Percentiles rank a stretch among this genome's conserved stretches.
phyloP scores from a whole-genome alignment of 2,888 invertebrate species.

The Mythimna lalbum region DNA sequence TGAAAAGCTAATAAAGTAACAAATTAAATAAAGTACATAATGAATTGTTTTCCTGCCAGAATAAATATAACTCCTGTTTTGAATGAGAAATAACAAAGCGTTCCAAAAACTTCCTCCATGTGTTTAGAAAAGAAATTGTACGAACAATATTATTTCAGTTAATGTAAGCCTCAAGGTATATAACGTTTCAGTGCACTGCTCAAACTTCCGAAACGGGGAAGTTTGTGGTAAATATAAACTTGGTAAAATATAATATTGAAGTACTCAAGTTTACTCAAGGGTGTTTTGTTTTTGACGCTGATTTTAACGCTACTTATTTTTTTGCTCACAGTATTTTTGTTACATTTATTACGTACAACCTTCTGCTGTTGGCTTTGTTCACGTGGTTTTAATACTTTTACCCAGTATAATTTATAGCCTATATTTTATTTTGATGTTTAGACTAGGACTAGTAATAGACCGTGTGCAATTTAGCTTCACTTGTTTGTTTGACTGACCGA shows the following conservation, averaged over 20 bases:
- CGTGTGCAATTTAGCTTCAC: too few relatives aligned
- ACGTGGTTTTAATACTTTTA: too few relatives aligned
- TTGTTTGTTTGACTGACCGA: too few relatives aligned
- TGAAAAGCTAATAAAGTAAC: neutral
- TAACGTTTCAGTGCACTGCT: constrained; percentile 38
- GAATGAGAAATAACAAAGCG: constrained; percentile 12
- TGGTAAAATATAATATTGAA: constrained; percentile 30
- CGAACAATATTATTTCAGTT: constrained; percentile 33
- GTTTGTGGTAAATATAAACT: constrained; percentile 22
- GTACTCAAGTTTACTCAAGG: neutral
- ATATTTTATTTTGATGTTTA: too few relatives aligned
- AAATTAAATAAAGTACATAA: neutral
- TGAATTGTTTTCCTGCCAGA: neutral
- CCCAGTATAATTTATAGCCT: too few relatives aligned
- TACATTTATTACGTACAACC: neutral
- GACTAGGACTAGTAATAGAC: too few relatives aligned
- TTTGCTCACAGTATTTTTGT: neutral
- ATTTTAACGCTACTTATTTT: constrained; percentile 12
- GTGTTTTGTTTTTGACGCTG: constrained; percentile 23
- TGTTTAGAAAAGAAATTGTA: constrained; percentile 20
- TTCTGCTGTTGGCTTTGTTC: too few relatives aligned
- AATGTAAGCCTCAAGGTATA: constrained; percentile 2
- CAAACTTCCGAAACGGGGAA: constrained; percentile 25
- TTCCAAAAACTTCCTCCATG: neutral
- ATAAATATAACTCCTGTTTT: neutral